phyloP scores from a whole-genome alignment of 2,888 invertebrate species.

The Cosmorhoe ocellata region DNA sequence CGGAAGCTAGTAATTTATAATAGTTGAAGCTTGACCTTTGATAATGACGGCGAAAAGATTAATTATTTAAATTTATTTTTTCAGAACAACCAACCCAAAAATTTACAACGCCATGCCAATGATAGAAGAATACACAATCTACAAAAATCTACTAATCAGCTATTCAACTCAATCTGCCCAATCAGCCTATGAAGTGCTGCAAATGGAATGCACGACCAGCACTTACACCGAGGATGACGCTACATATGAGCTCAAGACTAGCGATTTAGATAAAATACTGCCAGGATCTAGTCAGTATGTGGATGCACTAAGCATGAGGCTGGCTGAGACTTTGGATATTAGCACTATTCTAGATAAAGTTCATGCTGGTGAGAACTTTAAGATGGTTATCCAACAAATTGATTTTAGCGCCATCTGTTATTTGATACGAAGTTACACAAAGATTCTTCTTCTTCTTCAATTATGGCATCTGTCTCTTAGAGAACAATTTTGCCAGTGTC shows the following conservation, averaged over 20 bases:
- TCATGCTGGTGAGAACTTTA: slow-evolving; percentile 69
- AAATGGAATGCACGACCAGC: slow-evolving; percentile 64
- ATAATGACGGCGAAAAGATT: no score
- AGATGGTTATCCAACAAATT: background rate
- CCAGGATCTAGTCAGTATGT: slow-evolving; percentile 68
- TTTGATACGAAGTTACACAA: no score
- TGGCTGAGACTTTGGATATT: slow-evolving; percentile 67
- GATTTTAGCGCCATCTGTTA: background rate
- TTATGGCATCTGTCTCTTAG: no score
- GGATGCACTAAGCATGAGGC: slow-evolving; percentile 63
- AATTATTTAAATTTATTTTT: slow-evolving; percentile 28
- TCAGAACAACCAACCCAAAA: slow-evolving; percentile 55
- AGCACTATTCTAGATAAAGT: slow-evolving; percentile 71
- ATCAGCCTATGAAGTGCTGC: slow-evolving; percentile 68
- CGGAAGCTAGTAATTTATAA: no score
- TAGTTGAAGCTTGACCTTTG: no score
- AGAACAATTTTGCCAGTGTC: no score
- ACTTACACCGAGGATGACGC: slow-evolving; percentile 47
- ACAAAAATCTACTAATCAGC: slow-evolving; percentile 68
- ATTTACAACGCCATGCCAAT: slow-evolving; percentile 53
- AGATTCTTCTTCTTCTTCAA: no score
- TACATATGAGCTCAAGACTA: slow-evolving; percentile 62
- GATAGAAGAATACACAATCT: slow-evolving; percentile 60
- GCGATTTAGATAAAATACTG: slow-evolving; percentile 59
- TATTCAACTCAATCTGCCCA: slow-evolving; percentile 65